Evolutionary conservation across 2,888 invertebrate genomes (phyloP).

Genomic region (Pammene fasciana): DNA sequence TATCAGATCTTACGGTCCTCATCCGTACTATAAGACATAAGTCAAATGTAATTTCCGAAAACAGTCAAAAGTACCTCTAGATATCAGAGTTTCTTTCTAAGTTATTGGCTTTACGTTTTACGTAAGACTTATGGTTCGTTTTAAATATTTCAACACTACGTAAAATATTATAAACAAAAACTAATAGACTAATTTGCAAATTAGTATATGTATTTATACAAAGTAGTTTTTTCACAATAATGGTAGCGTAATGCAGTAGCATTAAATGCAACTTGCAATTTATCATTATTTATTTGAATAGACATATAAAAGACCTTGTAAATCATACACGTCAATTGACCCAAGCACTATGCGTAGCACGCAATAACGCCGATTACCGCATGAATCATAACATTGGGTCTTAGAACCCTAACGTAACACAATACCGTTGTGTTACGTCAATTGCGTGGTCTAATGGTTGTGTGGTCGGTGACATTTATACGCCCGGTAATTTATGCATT

Average conservation of each 20-base stretch:
- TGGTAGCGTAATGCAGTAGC: no score
- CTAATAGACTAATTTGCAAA: neutral
- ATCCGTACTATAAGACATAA: no score
- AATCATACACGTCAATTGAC: neutral
- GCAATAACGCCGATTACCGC: conserved; percentile 15
- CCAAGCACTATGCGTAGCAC: neutral
- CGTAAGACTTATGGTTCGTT: no score
- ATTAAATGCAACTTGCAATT: no score
- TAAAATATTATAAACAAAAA: no score
- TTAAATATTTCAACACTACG: no score
- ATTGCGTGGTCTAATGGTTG: conserved; percentile 8
- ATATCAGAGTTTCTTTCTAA: no score
- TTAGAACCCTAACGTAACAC: conserved; percentile 10
- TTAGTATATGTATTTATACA: neutral
- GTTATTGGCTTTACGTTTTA: no score
- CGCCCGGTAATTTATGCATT: conserved; percentile 5
- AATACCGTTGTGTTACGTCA: conserved; percentile 19
- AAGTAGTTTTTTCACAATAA: neutral
- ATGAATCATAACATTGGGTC: conserved; percentile 18
- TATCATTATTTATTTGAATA: no score
- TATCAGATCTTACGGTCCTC: no score
- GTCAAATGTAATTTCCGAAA: no score
- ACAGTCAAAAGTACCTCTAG: no score
- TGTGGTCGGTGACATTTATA: conserved; percentile 23
- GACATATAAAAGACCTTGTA: neutral